phyloP scores from a whole-genome alignment of 2,888 invertebrate genomes.

The Tiliacea aurago region DNA sequence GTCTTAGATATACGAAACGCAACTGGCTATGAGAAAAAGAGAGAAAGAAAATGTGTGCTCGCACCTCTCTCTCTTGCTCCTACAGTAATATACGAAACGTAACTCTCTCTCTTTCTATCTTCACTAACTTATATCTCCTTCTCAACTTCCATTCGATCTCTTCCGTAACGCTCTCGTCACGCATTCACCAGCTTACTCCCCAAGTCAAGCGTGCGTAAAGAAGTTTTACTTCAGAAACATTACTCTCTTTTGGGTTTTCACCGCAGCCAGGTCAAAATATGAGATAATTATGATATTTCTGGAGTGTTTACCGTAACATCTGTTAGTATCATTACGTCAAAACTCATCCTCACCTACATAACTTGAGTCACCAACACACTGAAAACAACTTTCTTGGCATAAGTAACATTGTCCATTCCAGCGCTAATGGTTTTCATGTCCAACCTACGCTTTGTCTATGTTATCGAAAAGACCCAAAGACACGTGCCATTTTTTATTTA shows the following conservation, averaged over 20 bases:
- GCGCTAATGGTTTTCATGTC: constrained; percentile 12
- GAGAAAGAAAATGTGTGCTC: too few species aligned
- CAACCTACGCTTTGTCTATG: constrained; percentile 7
- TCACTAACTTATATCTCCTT: too few species aligned
- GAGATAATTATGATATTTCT: not conserved
- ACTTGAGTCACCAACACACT: not conserved
- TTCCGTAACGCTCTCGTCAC: too few species aligned
- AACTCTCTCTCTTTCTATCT: too few species aligned
- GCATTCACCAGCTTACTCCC: too few species aligned
- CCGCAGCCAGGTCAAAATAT: not conserved
- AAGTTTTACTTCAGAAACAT: too few species aligned
- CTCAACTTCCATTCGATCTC: too few species aligned
- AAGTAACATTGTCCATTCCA: not conserved
- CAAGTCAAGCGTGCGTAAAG: too few species aligned
- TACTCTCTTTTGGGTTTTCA: not conserved
- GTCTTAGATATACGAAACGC: too few species aligned
- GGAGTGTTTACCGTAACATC: not conserved
- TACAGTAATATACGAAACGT: too few species aligned
- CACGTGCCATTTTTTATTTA: constrained; percentile 10
- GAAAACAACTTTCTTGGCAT: constrained; percentile 25
- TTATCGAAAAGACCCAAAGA: not conserved
- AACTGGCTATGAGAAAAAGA: too few species aligned
- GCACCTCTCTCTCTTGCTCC: too few species aligned
- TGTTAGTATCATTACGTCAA: not conserved
- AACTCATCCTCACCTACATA: not conserved